phyloP scores from a whole-genome alignment of 2,888 invertebrate genomes.

The Zaprionus lineosus region DNA sequence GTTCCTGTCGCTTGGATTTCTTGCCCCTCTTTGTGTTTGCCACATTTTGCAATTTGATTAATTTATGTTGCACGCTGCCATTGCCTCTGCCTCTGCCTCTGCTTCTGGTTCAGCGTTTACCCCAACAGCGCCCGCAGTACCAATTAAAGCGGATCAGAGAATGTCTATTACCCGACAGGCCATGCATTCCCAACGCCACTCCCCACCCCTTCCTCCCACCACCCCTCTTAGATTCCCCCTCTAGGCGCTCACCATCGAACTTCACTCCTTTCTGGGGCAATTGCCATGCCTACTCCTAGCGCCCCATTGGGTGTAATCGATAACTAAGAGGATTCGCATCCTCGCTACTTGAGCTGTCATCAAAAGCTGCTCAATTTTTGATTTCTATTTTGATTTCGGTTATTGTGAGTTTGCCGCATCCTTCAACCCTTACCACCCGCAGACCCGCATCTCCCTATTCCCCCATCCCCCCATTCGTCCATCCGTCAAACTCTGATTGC shows the following conservation, averaged over 20 bases:
- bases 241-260: no score
- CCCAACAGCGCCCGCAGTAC: conserved; percentile 38
- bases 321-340: conserved; percentile 46
- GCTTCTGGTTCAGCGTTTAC: conserved; percentile 35
- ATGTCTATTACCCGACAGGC: conserved; percentile 10
- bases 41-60: conserved; percentile 71
- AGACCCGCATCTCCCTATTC: background rate
- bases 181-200: background rate
- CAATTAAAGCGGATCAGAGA: conserved; percentile 44
- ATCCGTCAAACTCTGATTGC: conserved; percentile 62
- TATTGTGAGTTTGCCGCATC: conserved; percentile 46
- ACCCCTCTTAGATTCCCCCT: background rate
- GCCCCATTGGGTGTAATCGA: conserved; percentile 53
- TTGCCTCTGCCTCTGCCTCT: no score
- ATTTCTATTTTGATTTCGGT: conserved; percentile 74
- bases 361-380: conserved; percentile 79
- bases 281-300: no score
- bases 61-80: conserved; percentile 65
- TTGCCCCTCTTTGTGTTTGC: conserved; percentile 11
- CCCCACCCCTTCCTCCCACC: background rate
- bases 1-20: conserved; percentile 25
- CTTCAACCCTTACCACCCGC: background rate
- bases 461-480: no score
- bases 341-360: conserved; percentile 72
- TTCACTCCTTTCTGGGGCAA: no score